Evolutionary conservation across 2,888 invertebrate genomes (phyloP).

Genomic region (Erebia ligea): DNA sequence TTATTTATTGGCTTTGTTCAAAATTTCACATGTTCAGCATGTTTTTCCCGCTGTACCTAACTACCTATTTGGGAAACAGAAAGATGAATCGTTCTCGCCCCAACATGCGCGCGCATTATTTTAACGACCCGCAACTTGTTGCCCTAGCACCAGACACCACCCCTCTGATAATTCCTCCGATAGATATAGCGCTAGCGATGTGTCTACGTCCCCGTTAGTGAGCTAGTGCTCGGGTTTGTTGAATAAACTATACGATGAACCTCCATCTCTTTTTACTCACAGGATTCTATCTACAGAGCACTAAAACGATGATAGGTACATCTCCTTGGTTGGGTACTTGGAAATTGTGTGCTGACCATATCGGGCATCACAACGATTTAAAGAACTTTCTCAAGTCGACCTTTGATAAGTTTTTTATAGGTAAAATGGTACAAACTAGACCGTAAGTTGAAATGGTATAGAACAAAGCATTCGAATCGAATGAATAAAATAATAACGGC

Average conservation of each 20-base stretch:
- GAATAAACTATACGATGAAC: not conserved
- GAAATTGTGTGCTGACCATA: not conserved
- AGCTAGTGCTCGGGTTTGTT: not conserved
- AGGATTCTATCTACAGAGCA: not conserved
- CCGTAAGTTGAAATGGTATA: too few species aligned
- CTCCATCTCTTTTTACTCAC: not conserved
- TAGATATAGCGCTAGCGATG: not conserved
- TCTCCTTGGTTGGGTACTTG: too few species aligned
- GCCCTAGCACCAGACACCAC: conserved; percentile 33
- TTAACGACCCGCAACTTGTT: conserved; percentile 54
- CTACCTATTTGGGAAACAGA: conserved; percentile 25
- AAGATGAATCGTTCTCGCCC: conserved; percentile 38
- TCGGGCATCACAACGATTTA: not conserved
- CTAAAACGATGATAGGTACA: too few species aligned
- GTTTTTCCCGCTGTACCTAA: not conserved
- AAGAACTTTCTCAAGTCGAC: not conserved
- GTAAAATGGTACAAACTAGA: too few species aligned
- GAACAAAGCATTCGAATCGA: not conserved
- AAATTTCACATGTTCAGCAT: conserved; percentile 7
- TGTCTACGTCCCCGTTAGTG: conserved; percentile 19
- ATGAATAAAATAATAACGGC: not conserved
- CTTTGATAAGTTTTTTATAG: not conserved
- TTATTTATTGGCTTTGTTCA: not conserved
- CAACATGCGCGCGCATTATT: conserved; percentile 56
- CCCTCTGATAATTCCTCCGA: not conserved